A percentile compares a stretch with the other conserved stretches of the same genome.
phyloP scores from a whole-genome alignment of 1,140 invertebrate genomes.

The Ips typographus region DNA sequence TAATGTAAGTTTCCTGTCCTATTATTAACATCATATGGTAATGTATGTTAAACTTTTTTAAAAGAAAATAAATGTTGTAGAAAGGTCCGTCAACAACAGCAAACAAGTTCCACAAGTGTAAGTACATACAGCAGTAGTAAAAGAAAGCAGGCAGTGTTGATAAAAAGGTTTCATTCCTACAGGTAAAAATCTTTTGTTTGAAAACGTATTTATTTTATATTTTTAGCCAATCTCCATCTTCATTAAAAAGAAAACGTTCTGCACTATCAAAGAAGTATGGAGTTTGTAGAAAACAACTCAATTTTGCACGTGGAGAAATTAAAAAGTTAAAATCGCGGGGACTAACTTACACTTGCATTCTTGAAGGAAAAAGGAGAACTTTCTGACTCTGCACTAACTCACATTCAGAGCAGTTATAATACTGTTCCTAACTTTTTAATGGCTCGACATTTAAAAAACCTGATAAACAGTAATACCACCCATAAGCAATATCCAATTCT shows the following conservation, averaged over 20 bases:
- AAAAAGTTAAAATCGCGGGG: background rate
- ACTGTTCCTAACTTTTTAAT: constrained; percentile 3
- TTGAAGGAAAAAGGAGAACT: background rate
- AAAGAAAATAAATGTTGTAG: background rate
- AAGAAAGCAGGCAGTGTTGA: background rate
- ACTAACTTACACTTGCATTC: background rate
- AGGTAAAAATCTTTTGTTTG: background rate
- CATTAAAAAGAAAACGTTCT: background rate
- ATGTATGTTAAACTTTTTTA: background rate
- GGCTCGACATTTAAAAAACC: constrained; percentile 32
- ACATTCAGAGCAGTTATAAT: background rate
- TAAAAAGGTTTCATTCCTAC: background rate
- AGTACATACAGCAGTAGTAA: background rate
- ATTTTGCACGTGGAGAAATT: background rate
- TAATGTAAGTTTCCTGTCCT: too few species aligned
- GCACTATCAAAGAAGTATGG: background rate
- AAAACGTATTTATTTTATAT: background rate
- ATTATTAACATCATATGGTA: background rate
- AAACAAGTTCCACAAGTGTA: background rate
- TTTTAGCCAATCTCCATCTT: background rate
- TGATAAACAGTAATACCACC: too few species aligned
- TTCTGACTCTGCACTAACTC: background rate
- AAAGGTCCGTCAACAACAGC: background rate
- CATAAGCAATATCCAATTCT: background rate
- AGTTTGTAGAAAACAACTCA: background rate